A percentile compares a stretch with the other conserved stretches of the same genome.
phyloP scores from a whole-genome alignment of 2,888 invertebrate species.

The Microctonus brassicae region DNA sequence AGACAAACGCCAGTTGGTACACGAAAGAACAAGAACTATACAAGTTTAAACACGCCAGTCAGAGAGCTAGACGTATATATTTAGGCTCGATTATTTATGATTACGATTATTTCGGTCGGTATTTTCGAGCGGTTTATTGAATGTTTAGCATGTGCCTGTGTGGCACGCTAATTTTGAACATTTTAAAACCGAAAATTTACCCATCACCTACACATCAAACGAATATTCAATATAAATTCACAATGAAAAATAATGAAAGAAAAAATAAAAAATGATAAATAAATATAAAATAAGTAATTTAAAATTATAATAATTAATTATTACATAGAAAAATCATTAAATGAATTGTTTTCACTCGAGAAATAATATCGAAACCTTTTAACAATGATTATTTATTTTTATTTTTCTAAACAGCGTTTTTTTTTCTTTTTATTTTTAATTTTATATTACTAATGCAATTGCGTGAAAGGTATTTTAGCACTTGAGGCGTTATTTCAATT shows the following conservation, averaged over 20 bases:
- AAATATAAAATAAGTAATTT: not conserved
- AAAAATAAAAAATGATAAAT: not conserved
- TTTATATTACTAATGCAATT: conserved; percentile 36
- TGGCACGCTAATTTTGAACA: conserved; percentile 62
- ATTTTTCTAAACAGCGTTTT: not conserved
- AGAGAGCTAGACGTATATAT: conserved; percentile 60
- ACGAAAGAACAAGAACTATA: conserved; percentile 41
- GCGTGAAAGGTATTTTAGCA: conserved; percentile 62
- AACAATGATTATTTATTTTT: conserved; percentile 21
- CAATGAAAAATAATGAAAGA: not conserved
- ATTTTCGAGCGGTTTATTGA: conserved; percentile 64
- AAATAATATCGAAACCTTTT: conserved; percentile 19
- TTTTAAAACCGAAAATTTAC: conserved; percentile 42
- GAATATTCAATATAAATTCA: not conserved
- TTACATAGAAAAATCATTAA: not conserved
- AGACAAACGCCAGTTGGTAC: conserved; percentile 47
- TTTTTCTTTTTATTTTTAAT: conserved; percentile 12
- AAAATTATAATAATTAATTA: not conserved
- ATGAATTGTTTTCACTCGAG: conserved; percentile 17
- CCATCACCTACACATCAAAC: not conserved
- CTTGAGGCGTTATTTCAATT: conserved; percentile 59
- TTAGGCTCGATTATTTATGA: conserved; percentile 67
- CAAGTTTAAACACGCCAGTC: conserved; percentile 41
- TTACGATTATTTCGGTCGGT: conserved; percentile 66
- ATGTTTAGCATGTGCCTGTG: conserved; percentile 62